Conservation (phyloP, 2,888 invertebrate species). For the Aethes cnicana region DNA sequence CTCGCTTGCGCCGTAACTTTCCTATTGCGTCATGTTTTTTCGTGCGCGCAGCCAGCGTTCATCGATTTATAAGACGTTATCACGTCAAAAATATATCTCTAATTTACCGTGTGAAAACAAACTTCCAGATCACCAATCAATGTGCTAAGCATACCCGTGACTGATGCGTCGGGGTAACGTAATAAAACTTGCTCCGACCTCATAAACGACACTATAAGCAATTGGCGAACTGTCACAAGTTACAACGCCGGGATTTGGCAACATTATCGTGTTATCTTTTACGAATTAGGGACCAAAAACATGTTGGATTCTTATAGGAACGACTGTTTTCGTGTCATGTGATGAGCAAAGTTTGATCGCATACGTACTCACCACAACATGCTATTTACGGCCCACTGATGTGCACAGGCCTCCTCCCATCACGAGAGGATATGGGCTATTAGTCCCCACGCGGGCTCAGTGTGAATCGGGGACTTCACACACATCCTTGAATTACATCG, state of each 20-base stretch:
- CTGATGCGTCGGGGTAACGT: constrained; percentile 1
- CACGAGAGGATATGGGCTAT: too few species aligned
- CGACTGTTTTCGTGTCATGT: background rate
- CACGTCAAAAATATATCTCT: background rate
- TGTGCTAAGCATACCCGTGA: constrained; percentile 5
- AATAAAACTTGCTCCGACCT: constrained; percentile 13
- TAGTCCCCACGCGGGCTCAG: too few species aligned
- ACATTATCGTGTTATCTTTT: background rate
- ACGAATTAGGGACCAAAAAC: too few species aligned
- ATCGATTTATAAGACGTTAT: background rate
- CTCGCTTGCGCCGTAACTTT: too few species aligned
- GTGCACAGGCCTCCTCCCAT: too few species aligned
- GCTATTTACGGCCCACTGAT: too few species aligned
- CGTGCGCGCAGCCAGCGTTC: too few species aligned
- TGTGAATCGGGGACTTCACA: too few species aligned
- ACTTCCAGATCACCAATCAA: constrained; percentile 5
- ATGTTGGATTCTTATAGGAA: too few species aligned
- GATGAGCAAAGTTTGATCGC: background rate
- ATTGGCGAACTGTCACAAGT: constrained; percentile 13
- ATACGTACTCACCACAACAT: too few species aligned
- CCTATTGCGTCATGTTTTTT: too few species aligned
- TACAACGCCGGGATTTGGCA: background rate
- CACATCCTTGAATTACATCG: too few species aligned
- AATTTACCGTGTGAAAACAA: background rate
- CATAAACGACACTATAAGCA: constrained; percentile 15